Evolutionary conservation across 1,140 invertebrate species (phyloP).

Genomic region (Eupeodes corollae): DNA sequence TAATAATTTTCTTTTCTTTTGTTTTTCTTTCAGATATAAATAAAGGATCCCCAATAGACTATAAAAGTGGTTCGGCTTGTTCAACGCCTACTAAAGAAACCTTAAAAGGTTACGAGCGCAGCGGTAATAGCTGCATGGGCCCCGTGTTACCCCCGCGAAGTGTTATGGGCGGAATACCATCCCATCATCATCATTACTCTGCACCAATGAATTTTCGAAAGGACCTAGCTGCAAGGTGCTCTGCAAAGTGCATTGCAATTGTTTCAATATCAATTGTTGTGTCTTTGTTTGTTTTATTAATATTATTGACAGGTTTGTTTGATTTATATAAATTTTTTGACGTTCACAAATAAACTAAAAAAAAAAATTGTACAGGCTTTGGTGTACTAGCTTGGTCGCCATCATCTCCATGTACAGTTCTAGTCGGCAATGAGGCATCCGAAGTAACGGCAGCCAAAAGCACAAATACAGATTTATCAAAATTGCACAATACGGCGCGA

Average conservation of each 20-base stretch:
- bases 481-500: constrained; percentile 41
- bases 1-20: not conserved
- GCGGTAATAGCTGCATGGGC: constrained; percentile 38
- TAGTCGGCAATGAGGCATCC: constrained; percentile 53
- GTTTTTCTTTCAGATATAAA: constrained; percentile 57
- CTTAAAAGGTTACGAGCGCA: constrained; percentile 56
- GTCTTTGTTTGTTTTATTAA: constrained; percentile 65
- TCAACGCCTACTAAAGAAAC: constrained; percentile 38
- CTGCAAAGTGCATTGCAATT: constrained; percentile 82
- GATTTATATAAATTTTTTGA: too few species aligned
- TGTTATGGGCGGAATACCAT: constrained; percentile 43
- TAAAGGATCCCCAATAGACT: constrained; percentile 77
- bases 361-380: constrained; percentile 52
- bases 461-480: constrained; percentile 34
- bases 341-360: constrained; percentile 2
- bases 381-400: constrained; percentile 72
- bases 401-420: constrained; percentile 65
- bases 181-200: constrained; percentile 32
- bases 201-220: constrained; percentile 66
- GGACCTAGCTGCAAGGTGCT: constrained; percentile 72
- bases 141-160: constrained; percentile 64
- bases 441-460: constrained; percentile 36
- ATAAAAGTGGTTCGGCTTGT: constrained; percentile 49
- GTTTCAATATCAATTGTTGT: constrained; percentile 71
- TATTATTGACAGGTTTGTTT: constrained; percentile 79